phyloP scores from a whole-genome alignment of 23 tunicate species.

The Halocynthia roretzi region DNA sequence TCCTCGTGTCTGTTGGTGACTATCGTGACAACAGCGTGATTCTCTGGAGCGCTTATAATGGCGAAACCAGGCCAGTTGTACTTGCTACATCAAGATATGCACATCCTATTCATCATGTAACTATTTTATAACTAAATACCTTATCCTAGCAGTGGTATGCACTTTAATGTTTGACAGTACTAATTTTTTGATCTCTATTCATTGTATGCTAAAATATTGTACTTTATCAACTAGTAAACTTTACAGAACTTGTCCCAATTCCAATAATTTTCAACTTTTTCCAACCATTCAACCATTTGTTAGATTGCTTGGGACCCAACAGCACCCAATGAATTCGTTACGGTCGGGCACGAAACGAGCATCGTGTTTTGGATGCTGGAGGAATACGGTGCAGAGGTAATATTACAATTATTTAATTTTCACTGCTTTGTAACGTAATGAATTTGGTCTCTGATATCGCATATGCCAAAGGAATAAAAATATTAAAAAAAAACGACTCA shows the following conservation, averaged over 20 bases:
- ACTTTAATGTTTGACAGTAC: no score
- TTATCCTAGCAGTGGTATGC: no score
- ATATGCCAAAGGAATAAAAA: background rate
- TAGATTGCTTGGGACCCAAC: conserved; percentile 76
- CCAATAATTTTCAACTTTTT: no score
- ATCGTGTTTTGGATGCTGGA: conserved; percentile 78
- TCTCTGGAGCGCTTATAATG: conserved; percentile 63
- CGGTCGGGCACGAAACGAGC: conserved; percentile 52
- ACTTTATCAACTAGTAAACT: no score
- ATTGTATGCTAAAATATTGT: no score
- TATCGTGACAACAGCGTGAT: conserved; percentile 60
- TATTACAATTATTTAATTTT: background rate
- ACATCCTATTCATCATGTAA: conserved; percentile 59
- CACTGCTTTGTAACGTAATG: background rate
- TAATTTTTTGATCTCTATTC: no score
- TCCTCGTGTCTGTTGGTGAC: conserved; percentile 69
- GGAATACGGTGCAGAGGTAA: conserved; percentile 14
- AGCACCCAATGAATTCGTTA: conserved; percentile 70
- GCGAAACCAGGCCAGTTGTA: conserved; percentile 48
- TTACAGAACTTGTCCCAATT: no score
- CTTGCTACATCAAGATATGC: conserved; percentile 40
- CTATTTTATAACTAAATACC: background rate
- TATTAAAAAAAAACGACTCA: background rate
- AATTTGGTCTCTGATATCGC: no score
- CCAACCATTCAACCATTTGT: background rate